Conservation (phyloP, 2,113 vertebrate genomes). For the Synodontis membranacea region DNA sequence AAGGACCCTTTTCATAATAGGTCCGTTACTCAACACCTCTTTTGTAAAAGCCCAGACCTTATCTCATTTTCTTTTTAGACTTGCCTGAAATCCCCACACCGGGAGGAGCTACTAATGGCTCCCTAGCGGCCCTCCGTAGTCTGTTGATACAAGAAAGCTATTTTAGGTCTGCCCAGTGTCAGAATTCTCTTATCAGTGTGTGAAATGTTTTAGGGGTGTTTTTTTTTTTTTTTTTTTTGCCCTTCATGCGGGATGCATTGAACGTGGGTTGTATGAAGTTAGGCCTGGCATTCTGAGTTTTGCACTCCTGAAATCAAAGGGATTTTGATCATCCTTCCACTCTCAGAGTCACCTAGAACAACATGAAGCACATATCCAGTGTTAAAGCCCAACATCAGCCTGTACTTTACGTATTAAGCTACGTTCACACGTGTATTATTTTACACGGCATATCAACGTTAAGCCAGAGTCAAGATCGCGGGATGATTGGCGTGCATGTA, state of each 20-base stretch:
- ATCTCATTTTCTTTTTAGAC: slow-evolving; percentile 42
- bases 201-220: slow-evolving; percentile 26
- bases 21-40: slow-evolving; percentile 50
- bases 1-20: slow-evolving; percentile 34
- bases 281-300: neutral
- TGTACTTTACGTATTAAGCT: neutral
- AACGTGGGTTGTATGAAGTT: neutral
- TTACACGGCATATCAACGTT: neutral
- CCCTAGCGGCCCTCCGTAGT: slow-evolving; percentile 5
- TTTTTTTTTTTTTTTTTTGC: neutral
- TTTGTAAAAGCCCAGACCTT: slow-evolving; percentile 39
- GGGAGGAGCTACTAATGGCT: slow-evolving; percentile 39
- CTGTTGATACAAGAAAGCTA: slow-evolving; percentile 49
- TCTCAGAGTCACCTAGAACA: neutral
- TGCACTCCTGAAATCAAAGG: slow-evolving; percentile 18
- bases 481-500: neutral
- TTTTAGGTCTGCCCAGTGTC: slow-evolving; percentile 42
- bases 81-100: slow-evolving; percentile 14
- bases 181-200: slow-evolving; percentile 34
- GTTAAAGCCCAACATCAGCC: neutral
- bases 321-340: neutral
- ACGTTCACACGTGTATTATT: neutral
- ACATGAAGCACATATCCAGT: neutral
- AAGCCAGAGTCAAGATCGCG: neutral
- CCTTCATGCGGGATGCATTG: neutral